Evolutionary conservation across 2,797 vertebrate species (phyloP).

Genomic region (Sebastes diaconus): DNA sequence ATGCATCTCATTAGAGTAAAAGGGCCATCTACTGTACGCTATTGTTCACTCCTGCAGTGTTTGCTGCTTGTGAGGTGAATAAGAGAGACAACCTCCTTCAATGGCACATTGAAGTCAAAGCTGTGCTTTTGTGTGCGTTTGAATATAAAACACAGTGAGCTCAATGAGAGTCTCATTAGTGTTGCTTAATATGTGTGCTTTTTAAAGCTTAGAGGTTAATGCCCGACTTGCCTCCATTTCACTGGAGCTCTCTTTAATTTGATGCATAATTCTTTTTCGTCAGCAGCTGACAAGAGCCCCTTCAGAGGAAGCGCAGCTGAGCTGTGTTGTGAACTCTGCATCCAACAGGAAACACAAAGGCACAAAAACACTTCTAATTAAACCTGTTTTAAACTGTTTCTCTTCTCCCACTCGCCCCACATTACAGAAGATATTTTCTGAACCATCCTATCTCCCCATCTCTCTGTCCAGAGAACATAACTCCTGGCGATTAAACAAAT

Average conservation of each 20-base stretch:
- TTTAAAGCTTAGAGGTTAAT: slow-evolving; percentile 85
- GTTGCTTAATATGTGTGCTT: slow-evolving; percentile 83
- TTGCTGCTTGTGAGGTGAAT: slow-evolving; percentile 68
- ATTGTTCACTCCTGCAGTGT: slow-evolving; percentile 71
- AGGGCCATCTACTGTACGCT: slow-evolving; percentile 59
- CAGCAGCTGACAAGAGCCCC: slow-evolving; percentile 67
- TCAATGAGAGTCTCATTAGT: slow-evolving; percentile 82
- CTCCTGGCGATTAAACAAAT: slow-evolving; percentile 79
- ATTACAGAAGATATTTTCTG: slow-evolving; percentile 49
- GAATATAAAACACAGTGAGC: slow-evolving; percentile 75
- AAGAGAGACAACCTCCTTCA: slow-evolving; percentile 66
- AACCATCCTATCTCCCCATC: slow-evolving; percentile 52
- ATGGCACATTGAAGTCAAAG: slow-evolving; percentile 65
- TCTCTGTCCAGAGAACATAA: slow-evolving; percentile 67
- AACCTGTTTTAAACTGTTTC: slow-evolving; percentile 62
- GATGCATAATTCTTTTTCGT: slow-evolving; percentile 76
- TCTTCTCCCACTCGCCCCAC: slow-evolving; percentile 12
- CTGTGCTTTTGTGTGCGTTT: slow-evolving; percentile 61
- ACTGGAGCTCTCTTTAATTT: slow-evolving; percentile 80
- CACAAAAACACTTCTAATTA: slow-evolving; percentile 70
- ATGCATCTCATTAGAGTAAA: slow-evolving; percentile 81
- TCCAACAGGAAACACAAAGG: slow-evolving; percentile 62
- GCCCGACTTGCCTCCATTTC: slow-evolving; percentile 76
- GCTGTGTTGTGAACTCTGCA: slow-evolving; percentile 62
- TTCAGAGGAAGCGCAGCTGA: slow-evolving; percentile 65